Evolutionary conservation across 2,113 vertebrate species (phyloP).

Genomic region (Pangasianodon gigas): DNA sequence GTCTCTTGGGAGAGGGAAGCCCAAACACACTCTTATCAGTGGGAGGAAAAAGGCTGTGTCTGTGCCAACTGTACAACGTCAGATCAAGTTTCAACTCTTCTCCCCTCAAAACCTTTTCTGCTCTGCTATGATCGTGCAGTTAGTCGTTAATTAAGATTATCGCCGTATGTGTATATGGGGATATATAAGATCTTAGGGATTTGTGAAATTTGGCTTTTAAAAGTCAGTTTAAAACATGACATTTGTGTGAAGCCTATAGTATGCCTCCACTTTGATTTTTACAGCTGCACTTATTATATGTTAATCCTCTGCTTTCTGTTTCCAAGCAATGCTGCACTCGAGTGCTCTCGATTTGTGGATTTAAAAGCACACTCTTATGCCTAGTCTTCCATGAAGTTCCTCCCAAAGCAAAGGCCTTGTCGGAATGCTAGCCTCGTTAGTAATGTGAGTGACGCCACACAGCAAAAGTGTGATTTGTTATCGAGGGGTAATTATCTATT

Average conservation of each 20-base stretch:
- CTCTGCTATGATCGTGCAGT: not conserved
- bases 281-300: not conserved
- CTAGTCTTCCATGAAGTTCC: slow-evolving; percentile 54
- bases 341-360: not conserved
- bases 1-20: slow-evolving; percentile 58
- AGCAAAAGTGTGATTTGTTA: slow-evolving; percentile 76
- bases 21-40: slow-evolving; percentile 62
- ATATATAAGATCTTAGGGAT: not conserved
- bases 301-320: not conserved
- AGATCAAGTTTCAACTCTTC: slow-evolving; percentile 47
- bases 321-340: not conserved
- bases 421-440: slow-evolving; percentile 38
- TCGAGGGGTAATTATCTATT: slow-evolving; percentile 77
- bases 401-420: slow-evolving; percentile 9
- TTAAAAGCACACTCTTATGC: not conserved
- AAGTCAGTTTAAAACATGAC: not conserved
- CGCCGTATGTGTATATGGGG: not conserved
- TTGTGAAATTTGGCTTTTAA: not conserved
- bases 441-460: slow-evolving; percentile 42
- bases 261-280: not conserved
- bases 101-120: not conserved
- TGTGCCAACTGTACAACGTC: slow-evolving; percentile 52
- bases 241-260: not conserved
- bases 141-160: not conserved
- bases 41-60: slow-evolving; percentile 52